Percentiles rank a stretch among this genome's conserved stretches.
Conservation (phyloP, 1,140 invertebrate species). For the roundworm (Caenorhabditis elegans) region DNA sequence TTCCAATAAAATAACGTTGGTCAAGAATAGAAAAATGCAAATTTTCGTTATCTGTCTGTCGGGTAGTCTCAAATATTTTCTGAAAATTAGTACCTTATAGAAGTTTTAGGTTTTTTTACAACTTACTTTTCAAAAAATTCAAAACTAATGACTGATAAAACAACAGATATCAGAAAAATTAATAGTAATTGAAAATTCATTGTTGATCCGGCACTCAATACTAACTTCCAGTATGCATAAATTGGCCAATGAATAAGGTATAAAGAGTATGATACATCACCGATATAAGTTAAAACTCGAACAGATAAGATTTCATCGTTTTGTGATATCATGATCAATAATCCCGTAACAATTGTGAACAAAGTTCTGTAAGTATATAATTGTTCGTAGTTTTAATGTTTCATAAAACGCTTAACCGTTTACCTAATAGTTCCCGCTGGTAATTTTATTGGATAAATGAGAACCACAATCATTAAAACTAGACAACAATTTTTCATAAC, state of each 20-base stretch:
- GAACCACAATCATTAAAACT: neutral
- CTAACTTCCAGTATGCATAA: too few relatives aligned
- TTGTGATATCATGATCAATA: neutral
- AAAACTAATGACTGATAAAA: neutral
- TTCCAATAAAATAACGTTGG: neutral
- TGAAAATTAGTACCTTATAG: neutral
- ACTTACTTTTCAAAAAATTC: neutral
- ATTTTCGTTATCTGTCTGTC: neutral
- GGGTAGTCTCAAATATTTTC: neutral
- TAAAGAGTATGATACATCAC: too few relatives aligned
- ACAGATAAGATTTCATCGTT: neutral
- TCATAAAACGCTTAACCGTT: neutral
- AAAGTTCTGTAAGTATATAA: neutral
- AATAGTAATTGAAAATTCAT: neutral
- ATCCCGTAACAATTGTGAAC: neutral
- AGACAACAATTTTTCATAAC: neutral
- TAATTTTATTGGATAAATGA: neutral
- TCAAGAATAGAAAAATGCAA: neutral
- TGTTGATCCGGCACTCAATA: neutral
- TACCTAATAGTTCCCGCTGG: too few relatives aligned
- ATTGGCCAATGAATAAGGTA: too few relatives aligned
- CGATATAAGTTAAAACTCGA: neutral
- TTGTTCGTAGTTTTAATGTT: neutral
- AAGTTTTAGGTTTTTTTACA: neutral
- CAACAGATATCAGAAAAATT: neutral